phyloP scores from a whole-genome alignment of 2,113 vertebrate genomes.

The Agapornis roseicollis region DNA sequence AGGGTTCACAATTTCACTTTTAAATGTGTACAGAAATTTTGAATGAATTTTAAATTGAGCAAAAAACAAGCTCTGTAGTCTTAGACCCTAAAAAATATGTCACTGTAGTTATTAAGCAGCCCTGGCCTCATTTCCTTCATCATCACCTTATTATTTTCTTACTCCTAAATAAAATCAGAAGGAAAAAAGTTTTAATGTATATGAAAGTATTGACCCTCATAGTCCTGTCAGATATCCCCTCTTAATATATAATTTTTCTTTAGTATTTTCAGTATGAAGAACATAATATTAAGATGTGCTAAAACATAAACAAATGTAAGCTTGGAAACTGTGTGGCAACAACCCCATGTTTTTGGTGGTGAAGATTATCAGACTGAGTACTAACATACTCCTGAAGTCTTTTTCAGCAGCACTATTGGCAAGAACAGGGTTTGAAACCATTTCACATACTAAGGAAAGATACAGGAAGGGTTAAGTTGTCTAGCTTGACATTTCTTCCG shows the following conservation, averaged over 20 bases:
- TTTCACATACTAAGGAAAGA: background rate
- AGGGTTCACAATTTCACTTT: background rate
- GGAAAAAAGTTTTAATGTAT: background rate
- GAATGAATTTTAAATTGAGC: background rate
- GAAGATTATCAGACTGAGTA: background rate
- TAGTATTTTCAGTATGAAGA: background rate
- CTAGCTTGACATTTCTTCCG: background rate
- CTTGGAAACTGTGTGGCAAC: background rate
- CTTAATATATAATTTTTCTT: background rate
- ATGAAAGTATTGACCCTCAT: background rate
- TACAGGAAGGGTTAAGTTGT: background rate
- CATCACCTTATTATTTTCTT: background rate
- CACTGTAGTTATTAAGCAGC: background rate
- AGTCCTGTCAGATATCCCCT: background rate
- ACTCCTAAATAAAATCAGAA: background rate
- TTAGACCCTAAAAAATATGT: background rate
- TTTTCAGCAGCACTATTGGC: background rate
- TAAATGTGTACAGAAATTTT: background rate
- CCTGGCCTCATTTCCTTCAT: background rate
- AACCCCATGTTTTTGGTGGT: background rate
- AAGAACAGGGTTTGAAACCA: background rate
- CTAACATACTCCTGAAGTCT: background rate
- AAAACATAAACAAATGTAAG: background rate
- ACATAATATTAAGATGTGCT: background rate
- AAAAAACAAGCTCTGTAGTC: background rate